A percentile compares a stretch with the other conserved stretches of the same genome.
phyloP scores from a whole-genome alignment of 2,113 vertebrate species.

The Eudyptes chrysolophus region DNA sequence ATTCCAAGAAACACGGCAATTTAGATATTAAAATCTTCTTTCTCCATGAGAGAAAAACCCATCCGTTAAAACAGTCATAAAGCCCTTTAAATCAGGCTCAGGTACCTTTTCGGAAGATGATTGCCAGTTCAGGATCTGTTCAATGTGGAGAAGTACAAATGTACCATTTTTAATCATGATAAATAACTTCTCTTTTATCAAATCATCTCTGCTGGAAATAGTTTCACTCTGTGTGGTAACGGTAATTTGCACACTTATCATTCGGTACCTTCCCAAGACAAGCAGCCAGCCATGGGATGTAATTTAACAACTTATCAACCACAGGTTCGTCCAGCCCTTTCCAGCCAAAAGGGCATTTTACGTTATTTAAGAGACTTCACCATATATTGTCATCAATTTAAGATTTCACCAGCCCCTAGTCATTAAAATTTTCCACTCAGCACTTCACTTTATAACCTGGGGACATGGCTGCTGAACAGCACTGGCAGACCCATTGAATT shows the following conservation, averaged over 20 bases:
- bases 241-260: conserved; percentile 41
- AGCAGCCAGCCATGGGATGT: conserved; percentile 40
- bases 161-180: conserved; percentile 46
- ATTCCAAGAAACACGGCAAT: neutral
- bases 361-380: conserved; percentile 51
- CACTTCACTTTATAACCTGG: conserved; percentile 28
- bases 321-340: conserved; percentile 26
- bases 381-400: conserved; percentile 56
- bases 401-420: conserved; percentile 11
- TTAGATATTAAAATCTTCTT: conserved; percentile 7
- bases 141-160: conserved; percentile 32
- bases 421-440: conserved; percentile 59
- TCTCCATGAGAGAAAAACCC: neutral
- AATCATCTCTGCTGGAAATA: conserved; percentile 52
- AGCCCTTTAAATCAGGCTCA: conserved; percentile 5
- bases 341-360: conserved; percentile 55
- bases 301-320: conserved; percentile 61
- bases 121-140: conserved; percentile 39
- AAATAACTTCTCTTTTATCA: conserved; percentile 66
- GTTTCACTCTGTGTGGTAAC: neutral
- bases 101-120: conserved; percentile 1
- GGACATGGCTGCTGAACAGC: neutral
- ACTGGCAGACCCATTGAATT: neutral
- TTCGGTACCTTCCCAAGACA: conserved; percentile 25
- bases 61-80: conserved; percentile 6